phyloP scores from a whole-genome alignment of 2,888 invertebrate species.

The Sepiola atlantica region DNA sequence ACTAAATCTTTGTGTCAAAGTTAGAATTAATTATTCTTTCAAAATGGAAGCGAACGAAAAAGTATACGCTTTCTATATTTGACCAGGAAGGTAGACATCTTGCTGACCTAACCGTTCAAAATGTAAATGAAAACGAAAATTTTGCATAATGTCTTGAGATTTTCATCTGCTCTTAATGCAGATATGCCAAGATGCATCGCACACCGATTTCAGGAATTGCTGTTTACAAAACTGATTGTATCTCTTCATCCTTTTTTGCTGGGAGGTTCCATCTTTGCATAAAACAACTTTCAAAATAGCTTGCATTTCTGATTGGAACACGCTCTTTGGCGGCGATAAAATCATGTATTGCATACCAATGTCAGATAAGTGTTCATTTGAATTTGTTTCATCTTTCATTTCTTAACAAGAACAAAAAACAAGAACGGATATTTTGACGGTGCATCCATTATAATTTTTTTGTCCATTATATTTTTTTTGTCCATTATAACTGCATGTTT shows the following conservation, averaged over 20 bases:
- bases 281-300: background rate
- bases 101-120: background rate
- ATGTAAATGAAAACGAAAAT: background rate
- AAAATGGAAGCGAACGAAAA: background rate
- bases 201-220: background rate
- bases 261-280: background rate
- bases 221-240: background rate
- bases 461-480: too few relatives aligned
- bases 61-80: background rate
- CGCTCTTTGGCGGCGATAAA: background rate
- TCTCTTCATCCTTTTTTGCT: background rate
- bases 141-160: background rate
- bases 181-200: background rate
- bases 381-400: background rate
- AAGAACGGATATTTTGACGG: too few relatives aligned
- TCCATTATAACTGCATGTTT: too few relatives aligned
- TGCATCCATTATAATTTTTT: too few relatives aligned
- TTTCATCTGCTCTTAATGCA: background rate
- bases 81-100: background rate
- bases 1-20: background rate
- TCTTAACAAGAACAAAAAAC: background rate
- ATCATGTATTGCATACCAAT: background rate
- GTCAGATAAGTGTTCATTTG: background rate
- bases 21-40: background rate
- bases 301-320: background rate